phyloP scores from a whole-genome alignment of 1,140 invertebrate species.

The Parasteatoda tepidariorum region DNA sequence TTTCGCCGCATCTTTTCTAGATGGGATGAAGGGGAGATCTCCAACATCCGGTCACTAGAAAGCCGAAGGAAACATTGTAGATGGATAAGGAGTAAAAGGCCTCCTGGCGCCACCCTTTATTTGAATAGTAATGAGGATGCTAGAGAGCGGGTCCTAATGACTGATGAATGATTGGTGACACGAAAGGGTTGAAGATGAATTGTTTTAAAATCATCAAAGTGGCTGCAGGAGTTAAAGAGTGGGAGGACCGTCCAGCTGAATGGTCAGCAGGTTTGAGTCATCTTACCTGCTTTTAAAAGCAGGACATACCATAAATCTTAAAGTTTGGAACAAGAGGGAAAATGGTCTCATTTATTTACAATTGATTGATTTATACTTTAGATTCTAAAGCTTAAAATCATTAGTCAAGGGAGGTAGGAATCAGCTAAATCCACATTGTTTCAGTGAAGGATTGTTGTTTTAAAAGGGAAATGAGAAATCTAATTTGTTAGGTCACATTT shows the following conservation, averaged over 20 bases:
- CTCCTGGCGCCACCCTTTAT: neutral
- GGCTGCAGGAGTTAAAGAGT: neutral
- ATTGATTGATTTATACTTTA: slow-evolving; percentile 20
- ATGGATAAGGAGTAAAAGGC: neutral
- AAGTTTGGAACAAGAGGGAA: neutral
- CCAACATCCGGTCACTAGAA: neutral
- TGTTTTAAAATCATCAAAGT: neutral
- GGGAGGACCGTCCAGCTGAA: slow-evolving; percentile 8
- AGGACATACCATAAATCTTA: slow-evolving; percentile 17
- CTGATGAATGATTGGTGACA: slow-evolving; percentile 33
- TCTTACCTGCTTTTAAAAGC: neutral
- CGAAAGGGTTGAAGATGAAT: slow-evolving; percentile 1
- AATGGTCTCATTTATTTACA: neutral
- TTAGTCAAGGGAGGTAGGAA: neutral
- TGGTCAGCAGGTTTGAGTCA: slow-evolving; percentile 21
- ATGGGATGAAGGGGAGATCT: neutral
- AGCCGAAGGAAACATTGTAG: neutral
- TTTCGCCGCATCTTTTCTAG: neutral
- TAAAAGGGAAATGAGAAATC: no score
- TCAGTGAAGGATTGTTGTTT: no score
- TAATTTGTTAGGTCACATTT: no score
- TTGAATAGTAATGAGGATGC: slow-evolving; percentile 32
- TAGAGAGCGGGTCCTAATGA: slow-evolving; percentile 21
- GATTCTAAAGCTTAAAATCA: neutral
- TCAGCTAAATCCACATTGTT: no score